A percentile compares a stretch with the other conserved stretches of the same genome.
Conservation (phyloP, 2,113 vertebrate species). For the Vulpes lagopus region DNA sequence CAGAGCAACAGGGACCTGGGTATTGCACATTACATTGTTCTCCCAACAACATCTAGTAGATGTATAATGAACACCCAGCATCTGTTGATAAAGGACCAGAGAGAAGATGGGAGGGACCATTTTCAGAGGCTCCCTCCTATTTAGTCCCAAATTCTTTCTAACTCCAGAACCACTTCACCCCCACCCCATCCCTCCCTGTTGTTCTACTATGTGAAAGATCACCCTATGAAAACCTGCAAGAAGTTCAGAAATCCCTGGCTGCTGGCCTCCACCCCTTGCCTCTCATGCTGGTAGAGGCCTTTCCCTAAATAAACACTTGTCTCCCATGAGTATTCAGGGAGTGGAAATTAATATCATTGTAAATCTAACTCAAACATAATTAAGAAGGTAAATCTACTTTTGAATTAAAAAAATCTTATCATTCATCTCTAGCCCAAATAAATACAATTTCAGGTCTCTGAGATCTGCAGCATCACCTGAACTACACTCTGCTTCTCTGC, state of each 20-base stretch:
- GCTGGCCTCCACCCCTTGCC: neutral
- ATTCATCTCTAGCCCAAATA: conserved; percentile 51
- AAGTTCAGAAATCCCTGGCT: neutral
- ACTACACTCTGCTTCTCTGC: accelerated
- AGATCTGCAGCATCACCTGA: neutral
- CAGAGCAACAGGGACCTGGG: neutral
- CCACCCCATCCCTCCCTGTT: neutral
- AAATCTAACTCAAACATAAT: conserved; percentile 76
- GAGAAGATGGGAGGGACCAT: neutral
- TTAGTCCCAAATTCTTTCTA: no score
- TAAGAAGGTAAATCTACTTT: conserved; percentile 76
- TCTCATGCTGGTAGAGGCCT: neutral
- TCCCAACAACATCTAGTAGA: neutral
- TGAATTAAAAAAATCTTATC: neutral
- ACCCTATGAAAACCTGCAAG: neutral
- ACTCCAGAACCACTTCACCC: neutral
- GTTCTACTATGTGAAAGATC: neutral
- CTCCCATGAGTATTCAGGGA: neutral
- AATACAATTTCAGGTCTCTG: neutral
- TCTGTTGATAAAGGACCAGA: neutral
- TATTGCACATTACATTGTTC: neutral
- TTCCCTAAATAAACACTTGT: neutral
- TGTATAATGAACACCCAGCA: neutral
- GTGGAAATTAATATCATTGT: conserved; percentile 26
- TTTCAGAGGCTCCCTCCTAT: neutral